phyloP scores from a whole-genome alignment of 2,888 invertebrate genomes.

The Rhyacophila evoluta region DNA sequence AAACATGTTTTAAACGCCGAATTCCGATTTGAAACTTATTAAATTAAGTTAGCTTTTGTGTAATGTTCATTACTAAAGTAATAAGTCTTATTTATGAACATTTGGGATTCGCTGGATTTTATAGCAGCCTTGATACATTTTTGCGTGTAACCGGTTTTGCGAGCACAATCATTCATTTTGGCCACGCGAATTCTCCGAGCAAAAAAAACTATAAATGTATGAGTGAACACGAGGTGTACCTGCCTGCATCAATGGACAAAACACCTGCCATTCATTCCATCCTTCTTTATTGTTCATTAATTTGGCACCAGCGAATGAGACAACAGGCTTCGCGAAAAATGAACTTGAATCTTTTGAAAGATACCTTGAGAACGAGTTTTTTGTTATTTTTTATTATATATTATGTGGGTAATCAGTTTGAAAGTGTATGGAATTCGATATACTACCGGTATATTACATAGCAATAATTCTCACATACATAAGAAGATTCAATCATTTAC shows the following conservation, averaged over 20 bases:
- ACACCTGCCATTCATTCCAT: not conserved
- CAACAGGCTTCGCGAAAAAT: not conserved
- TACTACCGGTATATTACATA: too few relatives aligned
- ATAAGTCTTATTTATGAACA: too few relatives aligned
- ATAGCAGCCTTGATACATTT: not conserved
- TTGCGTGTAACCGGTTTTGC: slow-evolving; percentile 28
- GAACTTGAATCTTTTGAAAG: not conserved
- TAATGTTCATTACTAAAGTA: too few relatives aligned
- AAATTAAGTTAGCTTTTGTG: too few relatives aligned
- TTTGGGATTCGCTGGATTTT: not conserved
- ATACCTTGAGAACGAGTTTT: not conserved
- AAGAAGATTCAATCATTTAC: too few relatives aligned
- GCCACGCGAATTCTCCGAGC: slow-evolving; percentile 41
- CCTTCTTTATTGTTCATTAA: not conserved
- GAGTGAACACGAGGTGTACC: not conserved
- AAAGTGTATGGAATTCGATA: too few relatives aligned
- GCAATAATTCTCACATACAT: too few relatives aligned
- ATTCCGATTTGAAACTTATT: too few relatives aligned
- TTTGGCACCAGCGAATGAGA: not conserved
- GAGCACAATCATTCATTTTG: slow-evolving; percentile 32
- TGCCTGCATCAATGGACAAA: not conserved
- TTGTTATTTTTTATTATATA: not conserved
- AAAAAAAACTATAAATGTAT: slow-evolving; percentile 20
- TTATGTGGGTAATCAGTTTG: too few relatives aligned
- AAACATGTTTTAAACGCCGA: too few relatives aligned